A percentile compares a stretch with the other conserved stretches of the same genome.
These are phyloP conservation scores for Clusia tigrina DNA, from an alignment of 2,888 invertebrate genomes.

Conservation along the genomic window DNA sequence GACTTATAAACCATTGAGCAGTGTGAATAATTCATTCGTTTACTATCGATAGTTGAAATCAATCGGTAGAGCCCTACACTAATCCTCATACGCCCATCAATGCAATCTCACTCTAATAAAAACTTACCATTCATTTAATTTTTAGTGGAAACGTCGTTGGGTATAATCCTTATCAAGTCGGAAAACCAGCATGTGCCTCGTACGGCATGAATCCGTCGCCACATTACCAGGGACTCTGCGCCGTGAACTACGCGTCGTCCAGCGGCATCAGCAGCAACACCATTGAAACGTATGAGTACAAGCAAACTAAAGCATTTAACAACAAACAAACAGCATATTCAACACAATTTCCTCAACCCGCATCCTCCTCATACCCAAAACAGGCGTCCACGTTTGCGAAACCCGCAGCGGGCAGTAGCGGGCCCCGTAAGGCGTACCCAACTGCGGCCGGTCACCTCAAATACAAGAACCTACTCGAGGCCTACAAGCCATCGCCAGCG, in stretches of 20 bases:
- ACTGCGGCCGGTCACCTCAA: constrained; percentile 45
- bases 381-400: constrained; percentile 58
- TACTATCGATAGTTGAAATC: too few species aligned
- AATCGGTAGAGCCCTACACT: too few species aligned
- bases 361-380: constrained; percentile 56
- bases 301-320: constrained; percentile 45
- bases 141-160: constrained; percentile 82
- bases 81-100: too few species aligned
- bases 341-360: constrained; percentile 41
- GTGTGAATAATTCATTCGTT: too few species aligned
- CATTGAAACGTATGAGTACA: constrained; percentile 62
- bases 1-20: too few species aligned
- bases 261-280: constrained; percentile 67
- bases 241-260: constrained; percentile 38
- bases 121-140: too few species aligned
- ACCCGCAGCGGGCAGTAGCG: constrained; percentile 30
- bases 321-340: constrained; percentile 39
- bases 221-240: constrained; percentile 80
- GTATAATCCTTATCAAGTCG: constrained; percentile 77
- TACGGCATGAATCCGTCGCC: constrained; percentile 76
- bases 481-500: constrained; percentile 51
- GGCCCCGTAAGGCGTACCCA: constrained; percentile 44
- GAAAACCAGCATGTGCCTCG: constrained; percentile 75
- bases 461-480: constrained; percentile 52
- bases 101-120: too few species aligned